Evolutionary conservation across 2,888 invertebrate genomes (phyloP).

Genomic region (Orgyia antiqua): DNA sequence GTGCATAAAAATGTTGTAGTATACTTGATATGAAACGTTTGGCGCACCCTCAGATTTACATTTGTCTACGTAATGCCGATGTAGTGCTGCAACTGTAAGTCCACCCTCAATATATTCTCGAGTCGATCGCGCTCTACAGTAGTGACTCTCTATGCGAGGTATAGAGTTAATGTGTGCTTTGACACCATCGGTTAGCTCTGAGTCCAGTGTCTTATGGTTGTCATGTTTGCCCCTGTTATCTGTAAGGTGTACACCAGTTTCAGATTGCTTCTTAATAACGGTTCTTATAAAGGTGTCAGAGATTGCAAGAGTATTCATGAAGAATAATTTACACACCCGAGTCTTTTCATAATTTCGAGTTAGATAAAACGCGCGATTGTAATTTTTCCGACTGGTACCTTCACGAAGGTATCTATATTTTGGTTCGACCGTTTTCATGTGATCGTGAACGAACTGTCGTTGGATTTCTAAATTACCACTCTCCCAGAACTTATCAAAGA

Average conservation of each 20-base stretch:
- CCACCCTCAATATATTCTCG: constrained; percentile 12
- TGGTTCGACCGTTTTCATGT: not conserved
- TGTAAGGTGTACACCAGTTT: not conserved
- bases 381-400: not conserved
- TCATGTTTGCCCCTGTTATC: constrained; percentile 2
- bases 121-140: constrained; percentile 12
- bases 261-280: not conserved
- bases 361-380: not conserved
- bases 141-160: constrained; percentile 12
- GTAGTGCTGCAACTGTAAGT: constrained; percentile 10
- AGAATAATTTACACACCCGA: not conserved
- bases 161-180: constrained; percentile 12
- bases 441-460: not conserved
- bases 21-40: constrained; percentile 8
- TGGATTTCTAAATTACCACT: not conserved
- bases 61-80: constrained; percentile 10
- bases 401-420: not conserved
- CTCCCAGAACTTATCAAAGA: constrained; percentile 1
- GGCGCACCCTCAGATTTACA: constrained; percentile 5
- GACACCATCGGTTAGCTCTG: constrained; percentile 2
- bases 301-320: constrained; percentile 1
- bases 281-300: not conserved
- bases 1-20: too few relatives aligned
- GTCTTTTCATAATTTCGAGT: not conserved
- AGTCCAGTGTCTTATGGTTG: not conserved